These are phyloP conservation scores for Catalaphyllia jardinei DNA, from an alignment of 64 coral and sea anemone genomes.

Conservation along the genomic window DNA sequence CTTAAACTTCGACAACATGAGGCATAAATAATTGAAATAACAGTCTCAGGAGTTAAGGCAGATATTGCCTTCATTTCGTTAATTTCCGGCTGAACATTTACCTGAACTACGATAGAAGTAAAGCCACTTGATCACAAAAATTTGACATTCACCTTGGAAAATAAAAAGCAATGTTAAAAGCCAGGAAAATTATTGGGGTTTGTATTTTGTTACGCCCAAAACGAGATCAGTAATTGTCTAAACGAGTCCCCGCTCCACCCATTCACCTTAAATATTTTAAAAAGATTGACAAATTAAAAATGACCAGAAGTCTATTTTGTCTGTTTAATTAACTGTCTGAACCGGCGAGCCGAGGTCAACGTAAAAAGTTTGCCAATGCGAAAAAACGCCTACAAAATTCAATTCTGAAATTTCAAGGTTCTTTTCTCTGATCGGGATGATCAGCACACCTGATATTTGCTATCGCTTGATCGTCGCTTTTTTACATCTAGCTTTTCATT, in stretches of 20 bases:
- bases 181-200: not conserved
- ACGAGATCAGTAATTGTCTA: not conserved
- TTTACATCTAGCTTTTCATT: not conserved
- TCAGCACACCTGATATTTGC: not conserved
- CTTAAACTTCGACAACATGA: conserved; percentile 15
- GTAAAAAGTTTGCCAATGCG: not conserved
- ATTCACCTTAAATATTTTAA: conserved; percentile 1
- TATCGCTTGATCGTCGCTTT: not conserved
- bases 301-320: not conserved
- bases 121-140: not conserved
- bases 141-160: conserved; percentile 37
- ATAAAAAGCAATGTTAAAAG: not conserved
- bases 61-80: not conserved
- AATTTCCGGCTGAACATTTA: conserved; percentile 13
- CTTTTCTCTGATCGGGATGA: not conserved
- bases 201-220: not conserved
- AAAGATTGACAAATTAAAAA: not conserved
- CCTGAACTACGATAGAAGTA: not conserved
- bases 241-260: not conserved
- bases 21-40: conserved; percentile 41
- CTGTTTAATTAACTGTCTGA: not conserved
- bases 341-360: not conserved
- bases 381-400: not conserved
- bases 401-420: not conserved
- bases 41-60: not conserved